Conservation (phyloP, 2,888 invertebrate genomes). For the Lymantria dispar region DNA sequence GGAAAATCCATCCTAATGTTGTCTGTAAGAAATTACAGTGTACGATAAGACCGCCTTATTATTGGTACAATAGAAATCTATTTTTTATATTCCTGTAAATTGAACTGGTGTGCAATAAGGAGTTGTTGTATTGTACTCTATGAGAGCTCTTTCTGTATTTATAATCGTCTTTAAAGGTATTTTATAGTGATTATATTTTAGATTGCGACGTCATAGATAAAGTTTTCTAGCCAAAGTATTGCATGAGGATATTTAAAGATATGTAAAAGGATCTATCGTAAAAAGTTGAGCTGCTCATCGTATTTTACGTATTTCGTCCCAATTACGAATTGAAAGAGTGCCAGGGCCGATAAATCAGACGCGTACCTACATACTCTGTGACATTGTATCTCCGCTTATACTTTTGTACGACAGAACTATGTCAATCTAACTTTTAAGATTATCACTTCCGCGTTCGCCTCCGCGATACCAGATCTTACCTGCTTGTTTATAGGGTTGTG, state of each 20-base stretch:
- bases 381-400: slow-evolving; percentile 67
- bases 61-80: no score
- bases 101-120: no score
- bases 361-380: slow-evolving; percentile 52
- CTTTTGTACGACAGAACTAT: slow-evolving; percentile 73
- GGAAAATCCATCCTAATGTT: no score
- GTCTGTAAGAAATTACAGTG: no score
- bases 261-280: slow-evolving; percentile 31
- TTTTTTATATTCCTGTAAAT: no score
- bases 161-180: no score
- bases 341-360: slow-evolving; percentile 66
- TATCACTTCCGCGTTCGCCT: slow-evolving; percentile 72
- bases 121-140: no score
- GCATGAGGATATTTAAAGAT: slow-evolving; percentile 16
- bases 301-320: slow-evolving; percentile 62
- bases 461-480: slow-evolving; percentile 49
- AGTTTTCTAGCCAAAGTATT: neutral
- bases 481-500: slow-evolving; percentile 56
- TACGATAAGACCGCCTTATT: no score
- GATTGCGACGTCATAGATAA: no score
- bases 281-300: slow-evolving; percentile 50
- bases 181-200: no score
- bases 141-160: no score
- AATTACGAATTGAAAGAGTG: slow-evolving; percentile 71
- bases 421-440: slow-evolving; percentile 80